Percentiles rank a stretch among this genome's conserved stretches.
Evolutionary conservation across 2,797 vertebrate genomes (phyloP).

Genomic region (Notoglanidium macrostoma): DNA sequence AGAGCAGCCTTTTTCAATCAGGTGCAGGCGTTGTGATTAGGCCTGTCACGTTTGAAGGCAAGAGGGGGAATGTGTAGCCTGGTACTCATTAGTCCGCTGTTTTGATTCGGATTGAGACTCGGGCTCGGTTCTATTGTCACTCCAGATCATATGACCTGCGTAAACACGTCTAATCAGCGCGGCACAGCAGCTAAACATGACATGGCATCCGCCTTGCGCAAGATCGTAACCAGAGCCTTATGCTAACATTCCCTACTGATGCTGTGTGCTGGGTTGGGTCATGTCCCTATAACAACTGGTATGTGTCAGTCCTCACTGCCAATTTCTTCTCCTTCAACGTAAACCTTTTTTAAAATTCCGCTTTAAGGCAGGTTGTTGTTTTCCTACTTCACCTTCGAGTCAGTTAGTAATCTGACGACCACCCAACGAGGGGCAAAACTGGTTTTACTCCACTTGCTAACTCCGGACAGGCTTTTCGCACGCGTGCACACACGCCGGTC

Average conservation of each 20-base stretch:
- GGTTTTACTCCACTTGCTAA: conserved; percentile 33
- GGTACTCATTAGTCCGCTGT: conserved; percentile 72
- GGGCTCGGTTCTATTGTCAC: conserved; percentile 69
- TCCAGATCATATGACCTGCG: conserved; percentile 71
- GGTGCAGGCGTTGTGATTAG: conserved; percentile 64
- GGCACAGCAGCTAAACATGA: conserved; percentile 62
- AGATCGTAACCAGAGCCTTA: conserved; percentile 64
- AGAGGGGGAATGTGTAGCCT: conserved; percentile 57
- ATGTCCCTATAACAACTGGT: neutral
- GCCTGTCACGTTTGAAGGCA: conserved; percentile 66
- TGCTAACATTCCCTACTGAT: conserved; percentile 59
- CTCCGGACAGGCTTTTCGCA: conserved; percentile 1
- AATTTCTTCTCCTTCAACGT: conserved; percentile 25
- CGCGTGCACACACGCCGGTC: neutral
- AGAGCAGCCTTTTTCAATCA: conserved; percentile 65
- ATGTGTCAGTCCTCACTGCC: conserved; percentile 40
- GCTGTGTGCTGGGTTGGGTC: conserved; percentile 40
- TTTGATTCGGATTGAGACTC: conserved; percentile 65
- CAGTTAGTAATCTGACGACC: conserved; percentile 64
- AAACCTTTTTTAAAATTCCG: conserved; percentile 13
- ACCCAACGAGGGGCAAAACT: conserved; percentile 65
- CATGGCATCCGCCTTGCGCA: conserved; percentile 63
- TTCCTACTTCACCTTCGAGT: conserved; percentile 63
- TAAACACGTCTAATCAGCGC: conserved; percentile 78
- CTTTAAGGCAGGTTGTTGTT: conserved; percentile 56